Evolutionary conservation across 2,888 invertebrate genomes (phyloP).

Genomic region (Macrophya annulata): DNA sequence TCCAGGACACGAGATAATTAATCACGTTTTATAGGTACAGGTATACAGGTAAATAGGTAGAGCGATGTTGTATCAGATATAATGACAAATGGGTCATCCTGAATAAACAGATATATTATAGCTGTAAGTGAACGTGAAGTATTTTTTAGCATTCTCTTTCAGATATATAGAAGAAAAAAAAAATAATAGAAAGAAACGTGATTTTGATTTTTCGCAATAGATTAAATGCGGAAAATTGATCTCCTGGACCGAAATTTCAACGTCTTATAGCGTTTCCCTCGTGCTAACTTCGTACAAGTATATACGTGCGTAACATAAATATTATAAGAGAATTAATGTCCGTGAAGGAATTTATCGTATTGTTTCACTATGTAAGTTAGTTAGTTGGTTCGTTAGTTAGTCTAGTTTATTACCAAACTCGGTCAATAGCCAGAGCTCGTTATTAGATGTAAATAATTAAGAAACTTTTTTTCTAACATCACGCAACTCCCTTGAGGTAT

Average conservation of each 20-base stretch:
- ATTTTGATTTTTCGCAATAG: not conserved
- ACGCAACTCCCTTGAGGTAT: conserved; percentile 31
- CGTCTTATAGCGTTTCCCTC: too few relatives aligned
- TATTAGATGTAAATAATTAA: conserved; percentile 38
- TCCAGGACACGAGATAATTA: conserved; percentile 13
- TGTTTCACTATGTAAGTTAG: not conserved
- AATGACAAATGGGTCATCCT: not conserved
- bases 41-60: not conserved
- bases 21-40: conserved; percentile 38
- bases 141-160: not conserved
- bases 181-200: too few relatives aligned
- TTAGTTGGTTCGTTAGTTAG: not conserved
- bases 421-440: conserved; percentile 32
- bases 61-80: not conserved
- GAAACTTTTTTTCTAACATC: conserved; percentile 20
- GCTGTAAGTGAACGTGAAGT: not conserved
- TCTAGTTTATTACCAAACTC: conserved; percentile 34
- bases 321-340: not conserved
- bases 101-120: not conserved
- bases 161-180: too few relatives aligned
- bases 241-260: not conserved
- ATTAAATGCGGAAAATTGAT: not conserved
- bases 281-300: too few relatives aligned
- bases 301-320: too few relatives aligned
- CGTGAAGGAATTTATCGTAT: not conserved